Evolutionary conservation across 1,140 invertebrate genomes (phyloP).

Genomic region (Stegodyphus mimosarum): DNA sequence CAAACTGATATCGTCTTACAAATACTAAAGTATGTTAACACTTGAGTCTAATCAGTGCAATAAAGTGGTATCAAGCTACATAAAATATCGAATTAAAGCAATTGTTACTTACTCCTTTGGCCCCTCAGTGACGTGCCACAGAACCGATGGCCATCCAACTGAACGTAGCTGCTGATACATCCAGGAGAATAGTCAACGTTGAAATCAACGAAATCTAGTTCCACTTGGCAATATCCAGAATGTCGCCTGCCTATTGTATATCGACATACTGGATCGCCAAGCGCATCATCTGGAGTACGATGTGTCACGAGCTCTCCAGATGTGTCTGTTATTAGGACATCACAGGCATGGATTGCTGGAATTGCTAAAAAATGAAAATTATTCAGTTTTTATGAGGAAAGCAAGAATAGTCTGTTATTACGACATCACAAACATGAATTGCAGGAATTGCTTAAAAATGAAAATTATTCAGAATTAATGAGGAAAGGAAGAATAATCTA

Average conservation of each 20-base stretch:
- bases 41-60: too few relatives aligned
- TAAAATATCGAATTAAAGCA: too few relatives aligned
- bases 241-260: slow-evolving; percentile 60
- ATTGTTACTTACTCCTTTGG: slow-evolving; percentile 31
- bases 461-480: not conserved
- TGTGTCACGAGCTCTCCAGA: slow-evolving; percentile 56
- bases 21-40: too few relatives aligned
- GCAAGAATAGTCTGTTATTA: slow-evolving; percentile 35
- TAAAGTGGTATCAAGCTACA: too few relatives aligned
- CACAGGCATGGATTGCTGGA: slow-evolving; percentile 50
- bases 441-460: slow-evolving; percentile 42
- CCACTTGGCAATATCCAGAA: slow-evolving; percentile 62
- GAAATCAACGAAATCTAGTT: slow-evolving; percentile 64
- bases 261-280: slow-evolving; percentile 58
- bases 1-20: too few relatives aligned
- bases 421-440: slow-evolving; percentile 49
- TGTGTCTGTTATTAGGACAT: slow-evolving; percentile 45
- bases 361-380: slow-evolving; percentile 29
- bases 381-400: too few relatives aligned
- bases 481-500: too few relatives aligned
- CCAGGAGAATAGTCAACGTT: slow-evolving; percentile 61
- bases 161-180: slow-evolving; percentile 57
- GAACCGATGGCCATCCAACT: slow-evolving; percentile 58
- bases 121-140: slow-evolving; percentile 60
- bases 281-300: slow-evolving; percentile 23